Conservation (phyloP, 1,140 invertebrate species). For the Trinorchestia longiramus region DNA sequence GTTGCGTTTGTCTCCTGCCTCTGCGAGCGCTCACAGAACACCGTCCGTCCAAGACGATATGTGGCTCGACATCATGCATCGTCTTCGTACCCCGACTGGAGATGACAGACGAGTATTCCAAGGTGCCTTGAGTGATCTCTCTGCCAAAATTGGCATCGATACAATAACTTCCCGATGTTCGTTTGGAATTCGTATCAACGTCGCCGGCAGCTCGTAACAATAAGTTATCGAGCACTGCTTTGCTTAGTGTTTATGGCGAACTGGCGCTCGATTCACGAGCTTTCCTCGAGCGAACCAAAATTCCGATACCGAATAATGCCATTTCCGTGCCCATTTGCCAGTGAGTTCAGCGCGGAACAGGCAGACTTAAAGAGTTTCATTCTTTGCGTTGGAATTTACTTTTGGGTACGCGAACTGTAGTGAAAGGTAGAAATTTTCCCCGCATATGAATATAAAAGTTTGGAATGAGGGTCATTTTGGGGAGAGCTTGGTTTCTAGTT, state of each 20-base stretch:
- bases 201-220: conserved; percentile 11
- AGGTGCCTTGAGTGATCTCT: not conserved
- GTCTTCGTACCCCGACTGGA: not conserved
- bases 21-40: not conserved
- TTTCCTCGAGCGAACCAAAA: not conserved
- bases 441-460: not conserved
- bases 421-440: not conserved
- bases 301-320: not conserved
- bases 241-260: not conserved
- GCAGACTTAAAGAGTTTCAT: not conserved
- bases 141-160: not conserved
- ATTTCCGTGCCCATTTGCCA: not conserved
- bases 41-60: not conserved
- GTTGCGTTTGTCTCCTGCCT: not conserved
- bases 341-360: not conserved
- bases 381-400: not conserved
- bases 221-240: conserved; percentile 28
- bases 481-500: not conserved
- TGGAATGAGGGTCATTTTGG: no score
- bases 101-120: not conserved
- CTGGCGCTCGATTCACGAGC: not conserved
- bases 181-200: conserved; percentile 47
- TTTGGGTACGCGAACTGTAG: not conserved
- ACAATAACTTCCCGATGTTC: conserved; percentile 15
- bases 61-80: not conserved